These are phyloP conservation scores for Caenorhabditis tropicalis DNA, from an alignment of 1,140 invertebrate species.

Conservation along the genomic window DNA sequence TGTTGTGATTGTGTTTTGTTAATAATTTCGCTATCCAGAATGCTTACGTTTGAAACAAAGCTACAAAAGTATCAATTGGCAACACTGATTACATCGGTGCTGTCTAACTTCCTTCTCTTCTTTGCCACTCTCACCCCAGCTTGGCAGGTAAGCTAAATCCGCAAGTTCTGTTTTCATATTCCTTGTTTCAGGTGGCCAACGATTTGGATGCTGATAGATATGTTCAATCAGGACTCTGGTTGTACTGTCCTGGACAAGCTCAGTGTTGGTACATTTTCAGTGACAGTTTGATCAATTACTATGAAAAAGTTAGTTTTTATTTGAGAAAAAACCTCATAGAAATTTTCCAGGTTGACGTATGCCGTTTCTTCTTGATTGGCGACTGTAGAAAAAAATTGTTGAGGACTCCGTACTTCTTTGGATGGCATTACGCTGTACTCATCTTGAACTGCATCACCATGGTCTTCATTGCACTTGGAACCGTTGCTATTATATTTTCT, in stretches of 20 bases:
- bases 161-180: too few species aligned
- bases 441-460: constrained; percentile 64
- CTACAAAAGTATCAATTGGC: constrained; percentile 45
- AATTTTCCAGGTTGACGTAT: constrained; percentile 64
- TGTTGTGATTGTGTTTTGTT: constrained; percentile 7
- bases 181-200: constrained; percentile 63
- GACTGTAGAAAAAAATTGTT: constrained; percentile 70
- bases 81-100: constrained; percentile 27
- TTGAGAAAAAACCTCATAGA: not conserved
- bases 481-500: constrained; percentile 59
- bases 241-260: constrained; percentile 67
- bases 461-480: constrained; percentile 38
- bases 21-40: not conserved
- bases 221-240: constrained; percentile 68
- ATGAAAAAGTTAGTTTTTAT: constrained; percentile 53
- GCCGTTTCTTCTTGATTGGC: constrained; percentile 69
- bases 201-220: constrained; percentile 62
- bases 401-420: constrained; percentile 70
- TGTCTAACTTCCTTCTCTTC: constrained; percentile 61
- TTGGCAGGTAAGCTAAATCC: constrained; percentile 65
- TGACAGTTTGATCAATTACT: constrained; percentile 66
- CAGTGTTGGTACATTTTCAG: constrained; percentile 71
- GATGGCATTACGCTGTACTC: constrained; percentile 72
- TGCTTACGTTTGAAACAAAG: constrained; percentile 20
- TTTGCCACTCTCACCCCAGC: constrained; percentile 68